Evolutionary conservation across 2,888 invertebrate genomes (phyloP).

Genomic region (Trissonchulus sp.): DNA sequence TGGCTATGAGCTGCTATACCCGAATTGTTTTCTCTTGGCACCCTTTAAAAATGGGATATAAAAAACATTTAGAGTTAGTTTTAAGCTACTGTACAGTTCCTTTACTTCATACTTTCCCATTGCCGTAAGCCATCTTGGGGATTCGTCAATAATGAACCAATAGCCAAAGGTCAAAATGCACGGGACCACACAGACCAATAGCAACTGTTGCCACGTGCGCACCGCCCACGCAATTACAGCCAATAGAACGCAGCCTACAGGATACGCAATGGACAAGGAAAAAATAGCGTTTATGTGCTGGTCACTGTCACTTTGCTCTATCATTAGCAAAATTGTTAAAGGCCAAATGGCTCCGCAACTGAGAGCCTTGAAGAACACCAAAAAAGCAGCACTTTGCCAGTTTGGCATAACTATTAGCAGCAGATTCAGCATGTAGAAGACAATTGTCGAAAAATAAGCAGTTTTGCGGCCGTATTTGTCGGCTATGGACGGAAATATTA

Average conservation of each 20-base stretch:
- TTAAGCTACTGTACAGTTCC: too few species aligned
- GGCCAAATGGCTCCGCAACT: background rate
- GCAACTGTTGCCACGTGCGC: background rate
- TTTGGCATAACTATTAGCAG: background rate
- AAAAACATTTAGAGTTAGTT: too few species aligned
- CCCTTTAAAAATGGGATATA: too few species aligned
- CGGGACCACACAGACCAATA: background rate
- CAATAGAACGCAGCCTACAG: background rate
- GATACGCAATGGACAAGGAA: background rate
- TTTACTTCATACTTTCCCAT: background rate
- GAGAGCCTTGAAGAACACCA: background rate
- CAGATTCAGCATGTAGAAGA: background rate
- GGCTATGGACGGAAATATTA: background rate
- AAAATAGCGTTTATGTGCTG: background rate
- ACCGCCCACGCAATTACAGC: background rate
- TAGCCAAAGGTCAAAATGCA: background rate
- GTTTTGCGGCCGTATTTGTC: background rate
- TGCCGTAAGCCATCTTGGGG: background rate
- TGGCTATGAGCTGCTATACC: too few species aligned
- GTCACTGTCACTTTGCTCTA: background rate
- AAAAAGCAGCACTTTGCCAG: background rate
- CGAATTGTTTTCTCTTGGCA: too few species aligned
- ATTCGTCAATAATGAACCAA: conserved; percentile 1
- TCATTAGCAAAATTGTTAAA: background rate
- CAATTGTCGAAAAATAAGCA: background rate